phyloP scores from a whole-genome alignment of 2,888 invertebrate species.

The Heliconius charithonia region DNA sequence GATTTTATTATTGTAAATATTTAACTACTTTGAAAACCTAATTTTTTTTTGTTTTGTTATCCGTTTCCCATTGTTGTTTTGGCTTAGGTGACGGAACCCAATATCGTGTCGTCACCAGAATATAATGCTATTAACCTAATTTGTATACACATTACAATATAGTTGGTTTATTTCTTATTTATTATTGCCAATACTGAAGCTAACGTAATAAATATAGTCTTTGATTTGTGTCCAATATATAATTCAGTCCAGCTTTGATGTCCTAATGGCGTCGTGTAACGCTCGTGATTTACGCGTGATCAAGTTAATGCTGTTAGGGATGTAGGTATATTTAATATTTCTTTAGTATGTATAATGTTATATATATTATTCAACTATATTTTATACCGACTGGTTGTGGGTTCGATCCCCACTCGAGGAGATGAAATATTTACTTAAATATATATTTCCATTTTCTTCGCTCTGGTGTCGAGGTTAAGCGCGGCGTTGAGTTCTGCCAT shows the following conservation, averaged over 20 bases:
- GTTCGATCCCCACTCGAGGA: too few species aligned
- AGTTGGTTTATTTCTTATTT: constrained; percentile 1
- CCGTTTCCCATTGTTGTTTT: not conserved
- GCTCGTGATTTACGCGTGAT: constrained; percentile 47
- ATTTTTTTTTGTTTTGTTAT: too few species aligned
- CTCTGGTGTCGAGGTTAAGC: too few species aligned
- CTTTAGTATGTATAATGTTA: not conserved
- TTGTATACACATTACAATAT: not conserved
- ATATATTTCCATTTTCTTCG: too few species aligned
- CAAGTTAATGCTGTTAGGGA: constrained; percentile 39
- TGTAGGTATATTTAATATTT: constrained; percentile 7
- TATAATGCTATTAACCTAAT: not conserved
- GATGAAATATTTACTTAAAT: too few species aligned
- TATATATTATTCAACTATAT: not conserved
- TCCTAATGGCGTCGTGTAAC: constrained; percentile 43
- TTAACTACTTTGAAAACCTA: too few species aligned
- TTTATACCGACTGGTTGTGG: too few species aligned
- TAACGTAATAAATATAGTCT: constrained; percentile 31
- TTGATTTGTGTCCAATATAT: constrained; percentile 37
- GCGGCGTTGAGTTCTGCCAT: too few species aligned
- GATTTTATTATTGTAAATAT: too few species aligned
- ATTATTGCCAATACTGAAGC: constrained; percentile 4
- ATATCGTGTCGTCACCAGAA: not conserved
- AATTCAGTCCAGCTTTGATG: constrained; percentile 42
- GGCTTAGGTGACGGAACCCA: not conserved